Evolutionary conservation across 2,888 invertebrate species (phyloP), one percentile per base, ranked within the genome.

Genomic region (Oscheius myriophilus): DNA sequence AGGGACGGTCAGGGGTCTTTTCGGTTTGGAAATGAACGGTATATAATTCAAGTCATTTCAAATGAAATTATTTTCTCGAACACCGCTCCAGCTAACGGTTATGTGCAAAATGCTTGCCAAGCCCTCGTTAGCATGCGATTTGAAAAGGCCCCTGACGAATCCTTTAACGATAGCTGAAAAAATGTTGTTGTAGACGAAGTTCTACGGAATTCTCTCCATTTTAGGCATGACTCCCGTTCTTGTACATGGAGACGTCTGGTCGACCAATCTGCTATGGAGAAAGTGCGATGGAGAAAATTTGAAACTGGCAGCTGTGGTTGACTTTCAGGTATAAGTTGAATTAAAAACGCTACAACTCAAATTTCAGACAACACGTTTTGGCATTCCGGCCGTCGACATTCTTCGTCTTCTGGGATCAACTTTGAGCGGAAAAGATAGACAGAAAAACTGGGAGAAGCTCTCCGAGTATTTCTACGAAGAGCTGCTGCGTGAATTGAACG

Each of bases 211-310:
- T n/a, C n/a, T n/a, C n/a, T n/a, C n/a, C 42, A 42, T 39, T 7
- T 2, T 45, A 43, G 41, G 42, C 42, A 49, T 61, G 54, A 59
- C 63, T 23, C 59, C 58, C 18, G 70, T 72, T 0, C 51, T 77
- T 6, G 70, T 71, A 18, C 76, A 77, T 52, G 76, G 76, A 18
- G 76, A 77, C 23, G 55, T 71, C 54, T 77, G 76, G 76, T 61
- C 76, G 9, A 72, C 71, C 2, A 77, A 77, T 51, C 33, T 77
- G 4, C 59, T 77, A 42, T 74, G 71, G 72, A 67, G 59, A 18
- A 33, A 33, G n/a, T 45, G 46, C 12, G 67, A 53, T 6, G 51
- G 25, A 7, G 45, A 45, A 18, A 0, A 2, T 2, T 26, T 53
- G 33, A 23, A 46, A 21, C 43, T 61, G 14, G 43, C 26, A 14